Base-by-base conservation (phyloP, 1,140 invertebrate species). In the Plectrocnemia conspersa region DNA sequence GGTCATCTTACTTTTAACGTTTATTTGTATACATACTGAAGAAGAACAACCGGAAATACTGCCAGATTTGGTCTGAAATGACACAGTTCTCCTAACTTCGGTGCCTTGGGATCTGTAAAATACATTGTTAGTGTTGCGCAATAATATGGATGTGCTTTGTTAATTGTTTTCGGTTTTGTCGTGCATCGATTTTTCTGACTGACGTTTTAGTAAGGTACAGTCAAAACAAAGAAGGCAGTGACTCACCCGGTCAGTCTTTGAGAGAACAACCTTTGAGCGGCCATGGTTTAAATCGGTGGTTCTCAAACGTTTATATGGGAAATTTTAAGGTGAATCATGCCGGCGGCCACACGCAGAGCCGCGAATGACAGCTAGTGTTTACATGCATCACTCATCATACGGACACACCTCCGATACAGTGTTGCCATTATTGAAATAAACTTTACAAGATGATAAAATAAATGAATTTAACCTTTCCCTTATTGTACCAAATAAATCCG, bases 41-140 rank as follows among this genome's bases (percentile, higher is more conserved):
- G 74, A 76, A 48, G 74, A 76, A 64, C 74, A 76, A 60, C 71
- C 72, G 29, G 74, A 76, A n/a, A 74, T 69, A 65, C 68, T 73
- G 52, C 71, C 72, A 60, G 68, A 69, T 69, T 76, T 74, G 60
- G 69, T 73, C 68, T 76, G 60, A 29, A 62, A 62, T 18, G 60
- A 62, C 25, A 62, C 56, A 13, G 60, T 62, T 38, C 60, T 33
- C 22, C 53, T 32, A 9, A 62, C 60, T 50, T 62, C 60, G 1
- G 42, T 22, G 21, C 48, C 52, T 36, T 58, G 52, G 23, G 55
- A 54, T 7, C 58, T 63, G 25, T 22, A 47, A 52, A 55, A 49
- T 11, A 23, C 25, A 13, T 9, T 13, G 27, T 7, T 13, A 29
- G n/a, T n/a, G n/a, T n/a, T 52, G 23, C 35, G 38, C 15, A 15